Percentiles rank a stretch among this genome's conserved stretches.
These are phyloP conservation scores for Meta bourneti DNA, from an alignment of 2,888 invertebrate genomes.

Conservation along the genomic window DNA sequence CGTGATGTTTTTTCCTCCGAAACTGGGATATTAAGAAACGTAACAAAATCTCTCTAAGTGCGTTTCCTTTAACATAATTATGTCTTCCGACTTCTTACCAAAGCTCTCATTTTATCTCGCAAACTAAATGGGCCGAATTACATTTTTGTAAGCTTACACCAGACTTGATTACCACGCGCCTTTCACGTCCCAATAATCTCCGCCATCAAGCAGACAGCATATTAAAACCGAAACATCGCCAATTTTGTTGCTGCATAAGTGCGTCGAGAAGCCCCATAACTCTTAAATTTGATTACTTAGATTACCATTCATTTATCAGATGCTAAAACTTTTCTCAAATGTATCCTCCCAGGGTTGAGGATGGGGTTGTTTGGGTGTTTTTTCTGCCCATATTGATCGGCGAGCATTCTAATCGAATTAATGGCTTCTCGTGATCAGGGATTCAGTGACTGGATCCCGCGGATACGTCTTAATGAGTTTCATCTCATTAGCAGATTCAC, in stretches of 20 bases:
- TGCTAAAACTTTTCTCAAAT: no score
- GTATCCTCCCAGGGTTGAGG: neutral
- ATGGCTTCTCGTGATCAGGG: slow-evolving; percentile 11
- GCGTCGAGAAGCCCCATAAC: neutral
- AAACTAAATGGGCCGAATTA: neutral
- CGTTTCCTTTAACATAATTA: neutral
- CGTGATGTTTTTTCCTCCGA: no score
- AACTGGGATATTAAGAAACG: no score
- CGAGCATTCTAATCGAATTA: slow-evolving; percentile 36
- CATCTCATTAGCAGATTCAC: slow-evolving; percentile 65
- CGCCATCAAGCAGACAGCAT: neutral
- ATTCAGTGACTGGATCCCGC: neutral
- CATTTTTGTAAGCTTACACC: neutral
- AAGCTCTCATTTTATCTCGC: neutral
- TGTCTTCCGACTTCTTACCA: neutral
- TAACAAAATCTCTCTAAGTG: neutral
- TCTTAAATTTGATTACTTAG: neutral
- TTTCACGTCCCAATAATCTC: neutral
- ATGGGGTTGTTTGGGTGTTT: neutral
- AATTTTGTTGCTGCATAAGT: neutral
- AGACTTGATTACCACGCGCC: neutral
- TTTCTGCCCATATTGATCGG: neutral
- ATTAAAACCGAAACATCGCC: neutral
- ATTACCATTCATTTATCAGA: neutral
- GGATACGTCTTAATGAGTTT: slow-evolving; percentile 45